Evolutionary conservation across 1,140 invertebrate genomes (phyloP).

Genomic region (Zophobas atratus): DNA sequence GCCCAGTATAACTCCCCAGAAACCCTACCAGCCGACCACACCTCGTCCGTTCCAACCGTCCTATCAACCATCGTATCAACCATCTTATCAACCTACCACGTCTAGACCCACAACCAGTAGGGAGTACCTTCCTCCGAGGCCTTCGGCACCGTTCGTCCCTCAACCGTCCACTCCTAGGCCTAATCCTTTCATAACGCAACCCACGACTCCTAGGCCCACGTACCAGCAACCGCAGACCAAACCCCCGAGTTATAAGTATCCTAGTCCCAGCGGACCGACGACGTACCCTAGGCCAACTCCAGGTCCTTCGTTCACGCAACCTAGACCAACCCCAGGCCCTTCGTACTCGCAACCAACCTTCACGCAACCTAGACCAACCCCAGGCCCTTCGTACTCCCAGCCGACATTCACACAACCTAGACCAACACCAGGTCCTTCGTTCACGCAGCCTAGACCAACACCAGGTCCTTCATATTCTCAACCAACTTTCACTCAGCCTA

Average conservation of each 20-base stretch:
- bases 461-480: too few relatives aligned
- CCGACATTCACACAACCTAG: not conserved
- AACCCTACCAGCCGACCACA: conserved; percentile 32
- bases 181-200: conserved; percentile 29
- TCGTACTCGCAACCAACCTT: too few relatives aligned
- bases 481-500: too few relatives aligned
- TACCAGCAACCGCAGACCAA: not conserved
- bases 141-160: conserved; percentile 36
- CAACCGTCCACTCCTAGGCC: conserved; percentile 32
- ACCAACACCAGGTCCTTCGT: too few relatives aligned
- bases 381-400: not conserved
- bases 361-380: not conserved
- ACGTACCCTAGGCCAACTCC: not conserved
- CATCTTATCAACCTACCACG: conserved; percentile 42
- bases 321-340: too few relatives aligned
- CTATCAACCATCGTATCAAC: conserved; percentile 31
- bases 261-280: not conserved
- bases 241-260: not conserved
- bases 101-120: conserved; percentile 27
- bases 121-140: conserved; percentile 41
- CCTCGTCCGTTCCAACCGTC: conserved; percentile 17
- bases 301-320: too few relatives aligned
- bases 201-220: conserved; percentile 38
- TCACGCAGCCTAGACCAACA: too few relatives aligned
- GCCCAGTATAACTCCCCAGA: not conserved